Conservation (phyloP, 2,113 vertebrate species). For the pig (Sus scrofa) region T2T-Sscrofa CM000817.6:150552001-150552500, state of each 20-base stretch:
- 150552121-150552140: neutral
- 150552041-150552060: neutral
- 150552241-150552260: neutral
- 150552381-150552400: neutral
- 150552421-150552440: neutral
- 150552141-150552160: neutral
- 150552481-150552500: neutral
- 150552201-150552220: neutral
- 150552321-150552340: slow-evolving; percentile 10
- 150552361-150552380: neutral
- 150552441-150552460: neutral
- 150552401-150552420: neutral
- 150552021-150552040: neutral
- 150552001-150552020: neutral
- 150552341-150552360: slow-evolving; percentile 25
- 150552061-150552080: neutral
- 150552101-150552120: neutral
- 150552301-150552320: neutral
- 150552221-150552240: neutral
- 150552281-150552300: neutral
- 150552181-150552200: neutral
- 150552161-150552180: neutral
- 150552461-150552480: neutral
- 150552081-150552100: neutral
- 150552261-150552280: slow-evolving; percentile 6